Evolutionary conservation across 53 echinoderm and acorn worm species (phyloP), one percentile per base, ranked within the genome.

Genomic region (Paracentrotus lividus): DNA sequence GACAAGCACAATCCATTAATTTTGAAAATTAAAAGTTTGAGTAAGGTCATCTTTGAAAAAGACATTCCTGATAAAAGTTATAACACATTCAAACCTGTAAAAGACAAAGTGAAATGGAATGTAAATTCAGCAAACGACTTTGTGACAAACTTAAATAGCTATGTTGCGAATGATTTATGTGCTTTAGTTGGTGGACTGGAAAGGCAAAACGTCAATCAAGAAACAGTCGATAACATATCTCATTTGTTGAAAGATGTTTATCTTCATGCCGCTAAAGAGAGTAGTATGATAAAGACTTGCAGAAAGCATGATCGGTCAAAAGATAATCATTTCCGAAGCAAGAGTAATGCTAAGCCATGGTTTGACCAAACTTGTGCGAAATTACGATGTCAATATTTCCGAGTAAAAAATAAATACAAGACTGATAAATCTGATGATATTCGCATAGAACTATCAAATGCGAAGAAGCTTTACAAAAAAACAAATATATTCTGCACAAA

Each of bases 1-100:
- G 85, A 85, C 85, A 85, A 49, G 49, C 51, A 85, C n/a, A 85
- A 51, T 85, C 85, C 85, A 49, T 34, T 81, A 18, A 34, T 34
- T 5, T 38, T 81, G 21, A 81, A 29, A 81, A 38, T 16, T 34
- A 68, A n/a, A n/a, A n/a, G n/a, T n/a, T 31, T 68, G 68, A 68
- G 9, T 21, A 12, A 8, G 23, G 8, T 24, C 24, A 12, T 31
- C 8, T 8, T 8, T 68, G 68, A 68, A n/a, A 27, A 68, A 31
- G 68, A 31, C 32, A 27, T 68, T 21, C 8, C n/a, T 68, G 9
- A 8, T 31, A 21, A 31, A 31, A n/a, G n/a, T n/a, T n/a, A 21
- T 27, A 14, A 27, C n/a, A 7, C 9, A 68, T 68, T 27, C 68
- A 21, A 27, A n/a, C n/a, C 68, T 27, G 68, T 14, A 68, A 14